Evolutionary conservation across 2,888 invertebrate species (phyloP), one percentile per base, ranked within the genome.

Genomic region (Acrobasis suavella): DNA sequence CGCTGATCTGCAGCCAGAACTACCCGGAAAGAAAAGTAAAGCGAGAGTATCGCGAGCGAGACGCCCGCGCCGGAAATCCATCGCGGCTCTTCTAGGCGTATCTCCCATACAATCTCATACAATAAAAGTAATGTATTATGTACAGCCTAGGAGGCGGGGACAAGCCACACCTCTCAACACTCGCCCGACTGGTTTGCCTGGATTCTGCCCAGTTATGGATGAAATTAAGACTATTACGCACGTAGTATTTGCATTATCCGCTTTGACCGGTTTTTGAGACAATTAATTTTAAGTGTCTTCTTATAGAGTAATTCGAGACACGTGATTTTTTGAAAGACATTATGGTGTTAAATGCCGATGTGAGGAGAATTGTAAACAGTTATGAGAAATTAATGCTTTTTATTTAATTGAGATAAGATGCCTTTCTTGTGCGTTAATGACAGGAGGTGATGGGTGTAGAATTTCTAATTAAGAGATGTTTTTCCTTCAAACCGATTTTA

Each of bases 91-190:
- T 39, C 15, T n/a, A 39, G 3, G 10, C 56, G 17, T 42, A 42
- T 56, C 56, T 56, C 8, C 17, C 56, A 56, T 56, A 56, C 56
- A 56, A 56, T 56, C 56, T 56, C 56, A 56, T 56, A 56, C 56
- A 56, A 56, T 42, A 56, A 56, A 56, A 56, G 56, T 56, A 56
- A 56, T 56, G 56, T 56, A 56, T 56, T 46, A 56, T 56, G 56
- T 56, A 56, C 46, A 56, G 56, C 42, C 56, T 56, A 56, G 56
- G 56, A 56, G 56, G 56, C 56, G 56, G 46, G 42, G 17, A 52
- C 56, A 46, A n/a, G 56, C 56, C 56, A 56, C 56, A 46, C 56
- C 56, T 56, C 56, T 56, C 56, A 17, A 56, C 17, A 56, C 56
- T 56, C 39, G 42, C 42, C 56, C 42, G 42, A 56, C 56, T 46